Base-by-base conservation (phyloP, 2,888 invertebrate genomes). In the Sesamia inferens region DNA sequence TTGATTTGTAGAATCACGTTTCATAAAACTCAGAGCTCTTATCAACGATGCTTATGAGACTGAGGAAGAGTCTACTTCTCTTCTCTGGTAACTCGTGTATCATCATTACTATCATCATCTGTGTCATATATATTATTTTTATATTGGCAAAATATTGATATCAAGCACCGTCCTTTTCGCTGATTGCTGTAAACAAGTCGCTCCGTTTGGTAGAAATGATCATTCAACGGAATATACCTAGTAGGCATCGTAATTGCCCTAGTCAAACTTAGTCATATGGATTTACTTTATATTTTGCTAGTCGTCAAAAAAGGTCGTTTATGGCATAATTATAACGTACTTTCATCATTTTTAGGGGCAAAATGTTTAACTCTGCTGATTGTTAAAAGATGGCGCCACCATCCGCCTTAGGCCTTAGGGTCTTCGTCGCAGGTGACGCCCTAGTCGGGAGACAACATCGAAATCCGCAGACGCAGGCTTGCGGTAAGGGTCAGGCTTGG, bases 321-420 rank as follows among this genome's bases (percentile, higher is more conserved):
- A 39, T 19, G 19, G 19, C 13, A 19, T 19, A 13, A 19, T n/a
- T n/a, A n/a, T 11, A 19, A 16, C 31, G 10, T 58, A 16, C 58
- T 31, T 31, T 58, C 10, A 31, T 22, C 19, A 58, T 10, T 55
- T 59, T 11, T 10, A 47, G n/a, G 5, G 14, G 2, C 24, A 19
- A 0, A 6, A 42, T 19, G 14, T 57, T 8, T 42, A 44, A 44
- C 16, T 22, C 13, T 11, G 0, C 44, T 31, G 13, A n/a, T 13
- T 61, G 63, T 51, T 10, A 57, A 65, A 22, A 81, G 76, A 76
- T 81, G 81, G 70, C 61, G 54, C 39, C 39, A 44, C 44, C 1
- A 0, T 7, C 13, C 31, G 31, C 31, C 31, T 31, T 11, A 58
- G 1, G 57, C 57, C 22, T 14, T 14, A n/a, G 16, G 24, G 16